Evolutionary conservation across 1,140 invertebrate species (phyloP), one percentile per base, ranked within the genome.

Genomic region (Pseudoatta argentina): DNA sequence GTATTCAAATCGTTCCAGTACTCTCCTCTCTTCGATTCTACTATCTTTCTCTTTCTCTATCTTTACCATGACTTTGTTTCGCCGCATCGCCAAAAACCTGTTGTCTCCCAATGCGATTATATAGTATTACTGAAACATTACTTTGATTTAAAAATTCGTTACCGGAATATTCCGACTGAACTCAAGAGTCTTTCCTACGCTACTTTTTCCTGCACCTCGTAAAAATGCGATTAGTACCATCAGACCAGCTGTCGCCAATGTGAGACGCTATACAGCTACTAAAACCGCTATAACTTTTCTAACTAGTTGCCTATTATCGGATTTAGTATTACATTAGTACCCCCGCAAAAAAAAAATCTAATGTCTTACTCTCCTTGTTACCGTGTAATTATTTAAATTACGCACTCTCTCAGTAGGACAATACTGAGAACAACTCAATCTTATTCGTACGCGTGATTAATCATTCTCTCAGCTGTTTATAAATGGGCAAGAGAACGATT

Each of bases 381-480:
- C 30, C 27, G 18, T 27, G 44, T 21, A 44, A 48, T 63, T 59
- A 10, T 27, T n/a, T 44, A 72, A 55, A 61, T 12, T 12, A 21
- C 21, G 34, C 34, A n/a, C 21, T 18, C 18, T 39, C 16, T 34
- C 8, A n/a, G 10, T 14, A 10, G n/a, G 30, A 81, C 77, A 69
- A 81, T 75, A 83, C 55, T 8, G 16, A 16, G 67, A 82, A 73
- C 79, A 16, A 18, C 67, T 73, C 30, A 75, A 83, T 83, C 67
- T 83, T 51, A 75, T 83, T 75, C 39, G 55, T 55, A 71, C 69
- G 55, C 59, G 57, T 48, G 69, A 83, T 73, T 61, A 83, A 83
- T 83, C 79, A 63, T 63, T 51, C 79, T 73, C 69, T 61, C 69
- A 30, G 79, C 73, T 55, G 48, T 66, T 67, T 61, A 27, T 51